Conservation (phyloP, 2,888 invertebrate genomes). For the Vesta saturnalis region DNA sequence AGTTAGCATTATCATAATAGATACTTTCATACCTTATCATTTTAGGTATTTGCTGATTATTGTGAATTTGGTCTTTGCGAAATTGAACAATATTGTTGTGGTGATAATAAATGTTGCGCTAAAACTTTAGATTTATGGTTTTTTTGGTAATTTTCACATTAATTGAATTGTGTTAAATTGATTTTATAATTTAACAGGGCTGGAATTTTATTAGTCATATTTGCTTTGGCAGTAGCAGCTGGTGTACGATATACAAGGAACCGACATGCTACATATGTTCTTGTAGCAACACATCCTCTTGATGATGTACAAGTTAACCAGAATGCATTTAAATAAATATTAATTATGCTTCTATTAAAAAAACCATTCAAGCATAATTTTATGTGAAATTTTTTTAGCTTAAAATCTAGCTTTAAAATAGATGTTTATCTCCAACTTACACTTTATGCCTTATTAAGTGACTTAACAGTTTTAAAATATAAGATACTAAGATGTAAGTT, state of each 20-base stretch:
- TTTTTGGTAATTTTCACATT: slow-evolving; percentile 51
- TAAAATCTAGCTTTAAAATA: background rate
- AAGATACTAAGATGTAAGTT: background rate
- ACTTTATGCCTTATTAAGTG: background rate
- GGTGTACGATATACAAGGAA: slow-evolving; percentile 44
- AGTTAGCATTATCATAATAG: background rate
- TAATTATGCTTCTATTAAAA: too few relatives aligned
- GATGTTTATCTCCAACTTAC: background rate
- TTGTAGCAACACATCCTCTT: slow-evolving; percentile 29
- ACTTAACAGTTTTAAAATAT: too few relatives aligned
- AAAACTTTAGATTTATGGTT: slow-evolving; percentile 54
- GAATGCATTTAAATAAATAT: slow-evolving; percentile 18
- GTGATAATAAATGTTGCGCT: slow-evolving; percentile 56
- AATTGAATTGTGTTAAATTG: background rate
- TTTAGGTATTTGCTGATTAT: slow-evolving; percentile 44
- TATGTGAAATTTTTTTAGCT: slow-evolving; percentile 1
- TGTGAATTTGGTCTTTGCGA: slow-evolving; percentile 57
- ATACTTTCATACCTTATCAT: slow-evolving; percentile 12
- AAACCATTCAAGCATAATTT: too few relatives aligned
- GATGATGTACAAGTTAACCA: slow-evolving; percentile 22
- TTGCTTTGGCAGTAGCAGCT: slow-evolving; percentile 45
- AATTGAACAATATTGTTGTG: slow-evolving; percentile 56
- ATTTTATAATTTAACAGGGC: slow-evolving; percentile 45
- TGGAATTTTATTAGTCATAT: slow-evolving; percentile 50
- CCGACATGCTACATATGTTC: slow-evolving; percentile 28